Conservation (phyloP, 2,113 vertebrate genomes). For the Scopus umbretta region DNA sequence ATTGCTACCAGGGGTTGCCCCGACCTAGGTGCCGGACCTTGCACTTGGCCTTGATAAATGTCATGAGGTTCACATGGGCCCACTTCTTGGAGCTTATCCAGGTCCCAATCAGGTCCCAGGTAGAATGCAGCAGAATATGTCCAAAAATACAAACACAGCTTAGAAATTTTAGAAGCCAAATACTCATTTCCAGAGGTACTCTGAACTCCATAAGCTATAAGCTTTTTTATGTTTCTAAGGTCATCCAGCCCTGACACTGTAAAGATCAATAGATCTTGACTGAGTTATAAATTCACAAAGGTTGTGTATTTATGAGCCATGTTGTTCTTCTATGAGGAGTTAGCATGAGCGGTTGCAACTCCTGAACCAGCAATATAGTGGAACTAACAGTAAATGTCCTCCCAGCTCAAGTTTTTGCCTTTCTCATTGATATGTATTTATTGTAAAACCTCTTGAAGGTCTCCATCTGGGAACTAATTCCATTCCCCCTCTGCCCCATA, state of each 20-base stretch:
- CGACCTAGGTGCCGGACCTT: accelerated
- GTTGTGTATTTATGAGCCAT: background rate
- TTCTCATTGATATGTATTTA: background rate
- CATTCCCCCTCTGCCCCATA: background rate
- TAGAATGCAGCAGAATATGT: background rate
- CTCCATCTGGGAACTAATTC: background rate
- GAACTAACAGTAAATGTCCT: background rate
- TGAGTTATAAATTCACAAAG: background rate
- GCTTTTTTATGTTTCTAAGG: background rate
- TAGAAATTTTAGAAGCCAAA: background rate
- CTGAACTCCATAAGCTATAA: background rate
- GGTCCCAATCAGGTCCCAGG: background rate
- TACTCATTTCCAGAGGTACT: background rate
- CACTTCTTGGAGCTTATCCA: background rate
- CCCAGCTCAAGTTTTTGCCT: background rate
- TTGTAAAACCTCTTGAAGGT: background rate
- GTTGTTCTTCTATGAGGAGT: background rate
- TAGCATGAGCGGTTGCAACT: background rate
- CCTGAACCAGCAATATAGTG: background rate
- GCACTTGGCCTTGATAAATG: background rate
- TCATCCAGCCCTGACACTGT: background rate
- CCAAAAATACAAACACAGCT: background rate
- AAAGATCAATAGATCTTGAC: background rate
- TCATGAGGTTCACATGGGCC: background rate
- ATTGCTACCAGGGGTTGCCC: background rate